Percentiles rank a stretch among this genome's conserved stretches.
Evolutionary conservation across 2,888 invertebrate species (phyloP).

Genomic region (Mimachlamys varia): DNA sequence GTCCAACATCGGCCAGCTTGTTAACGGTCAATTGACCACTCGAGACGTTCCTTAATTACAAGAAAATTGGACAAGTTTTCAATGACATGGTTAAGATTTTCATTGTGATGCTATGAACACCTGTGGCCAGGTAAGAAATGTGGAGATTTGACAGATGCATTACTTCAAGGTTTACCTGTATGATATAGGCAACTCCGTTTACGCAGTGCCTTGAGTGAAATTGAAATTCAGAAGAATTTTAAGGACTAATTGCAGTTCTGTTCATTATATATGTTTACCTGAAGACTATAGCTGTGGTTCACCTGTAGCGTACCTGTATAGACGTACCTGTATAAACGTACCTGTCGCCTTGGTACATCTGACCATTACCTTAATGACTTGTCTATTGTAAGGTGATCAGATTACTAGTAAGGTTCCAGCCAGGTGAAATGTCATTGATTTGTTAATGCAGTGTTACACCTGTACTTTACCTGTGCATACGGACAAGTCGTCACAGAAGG

Average conservation of each 20-base stretch:
- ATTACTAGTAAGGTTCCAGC: neutral
- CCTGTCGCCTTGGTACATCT: neutral
- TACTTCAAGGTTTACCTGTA: neutral
- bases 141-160: neutral
- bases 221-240: neutral
- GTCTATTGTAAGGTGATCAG: neutral
- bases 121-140: neutral
- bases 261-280: neutral
- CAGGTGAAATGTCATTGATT: conserved; percentile 13
- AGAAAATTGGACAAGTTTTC: neutral
- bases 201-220: neutral
- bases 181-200: neutral
- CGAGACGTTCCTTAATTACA: neutral
- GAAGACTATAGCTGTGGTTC: neutral
- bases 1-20: neutral
- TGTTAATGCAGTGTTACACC: neutral
- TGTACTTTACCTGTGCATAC: conserved; percentile 11
- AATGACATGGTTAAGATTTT: neutral
- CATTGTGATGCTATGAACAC: neutral
- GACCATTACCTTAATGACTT: neutral
- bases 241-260: neutral
- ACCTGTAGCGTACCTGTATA: neutral
- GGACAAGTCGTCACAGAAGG: neutral
- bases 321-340: too few relatives aligned
- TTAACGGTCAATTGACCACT: neutral